Conservation (phyloP, 2,888 invertebrate genomes). For the Oligia strigilis region DNA sequence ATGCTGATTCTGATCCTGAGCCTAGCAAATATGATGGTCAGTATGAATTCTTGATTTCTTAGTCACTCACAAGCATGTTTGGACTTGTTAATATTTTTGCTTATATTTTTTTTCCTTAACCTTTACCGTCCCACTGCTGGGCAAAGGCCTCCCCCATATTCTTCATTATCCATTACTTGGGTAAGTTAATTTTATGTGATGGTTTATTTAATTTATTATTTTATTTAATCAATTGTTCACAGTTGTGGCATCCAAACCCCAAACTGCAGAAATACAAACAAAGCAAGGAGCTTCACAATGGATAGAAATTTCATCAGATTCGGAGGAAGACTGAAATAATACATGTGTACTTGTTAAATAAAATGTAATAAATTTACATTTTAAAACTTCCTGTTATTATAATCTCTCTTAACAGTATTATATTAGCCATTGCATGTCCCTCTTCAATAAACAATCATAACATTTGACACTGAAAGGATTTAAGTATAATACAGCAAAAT, state of each 20-base stretch:
- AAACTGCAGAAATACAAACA: constrained; percentile 82
- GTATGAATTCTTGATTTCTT: constrained; percentile 7
- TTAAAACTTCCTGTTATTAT: constrained; percentile 80
- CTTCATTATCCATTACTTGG: not conserved
- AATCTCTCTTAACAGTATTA: constrained; percentile 80
- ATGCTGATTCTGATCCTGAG: constrained; percentile 74
- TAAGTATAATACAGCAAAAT: constrained; percentile 64
- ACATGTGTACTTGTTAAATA: constrained; percentile 77
- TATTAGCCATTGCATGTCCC: constrained; percentile 80
- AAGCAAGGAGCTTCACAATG: constrained; percentile 82
- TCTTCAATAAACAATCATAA: constrained; percentile 75
- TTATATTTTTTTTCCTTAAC: not conserved
- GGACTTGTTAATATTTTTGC: not conserved
- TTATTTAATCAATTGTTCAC: constrained; percentile 66
- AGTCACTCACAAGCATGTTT: not conserved
- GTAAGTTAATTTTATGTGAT: not conserved
- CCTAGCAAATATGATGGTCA: constrained; percentile 87
- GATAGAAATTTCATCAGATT: constrained; percentile 88
- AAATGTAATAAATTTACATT: constrained; percentile 85
- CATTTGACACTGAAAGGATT: constrained; percentile 72
- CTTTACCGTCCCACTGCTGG: too few relatives aligned
- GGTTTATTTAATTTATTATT: not conserved
- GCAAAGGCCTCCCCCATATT: too few relatives aligned
- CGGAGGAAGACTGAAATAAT: constrained; percentile 80
- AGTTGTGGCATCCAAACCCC: constrained; percentile 82